Conservation (phyloP, 2,797 vertebrate genomes). For the Sarcoramphus papa region DNA sequence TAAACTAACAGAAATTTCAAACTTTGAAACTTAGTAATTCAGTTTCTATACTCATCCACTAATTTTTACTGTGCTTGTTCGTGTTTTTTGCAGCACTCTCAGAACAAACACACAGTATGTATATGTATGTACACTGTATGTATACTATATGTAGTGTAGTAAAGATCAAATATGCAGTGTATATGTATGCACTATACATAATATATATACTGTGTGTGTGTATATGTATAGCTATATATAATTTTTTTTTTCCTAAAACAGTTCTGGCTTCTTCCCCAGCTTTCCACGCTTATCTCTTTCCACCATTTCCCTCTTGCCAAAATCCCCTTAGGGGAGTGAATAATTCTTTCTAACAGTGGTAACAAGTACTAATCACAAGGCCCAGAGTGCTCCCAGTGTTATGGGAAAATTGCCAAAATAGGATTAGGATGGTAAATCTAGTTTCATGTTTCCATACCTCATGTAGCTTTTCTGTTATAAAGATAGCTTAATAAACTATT, state of each 20-base stretch:
- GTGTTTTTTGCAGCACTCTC: background rate
- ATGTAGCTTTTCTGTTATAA: slow-evolving; percentile 1
- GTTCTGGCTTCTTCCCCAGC: background rate
- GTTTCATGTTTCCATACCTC: background rate
- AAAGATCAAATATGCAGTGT: background rate
- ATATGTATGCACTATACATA: background rate
- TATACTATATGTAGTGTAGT: background rate
- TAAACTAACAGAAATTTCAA: background rate
- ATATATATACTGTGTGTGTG: background rate
- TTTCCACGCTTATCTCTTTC: background rate
- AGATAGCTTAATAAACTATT: slow-evolving; percentile 1
- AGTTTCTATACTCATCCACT: background rate
- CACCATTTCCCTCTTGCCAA: background rate
- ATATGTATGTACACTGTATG: background rate
- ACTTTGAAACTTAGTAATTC: background rate
- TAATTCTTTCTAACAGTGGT: background rate
- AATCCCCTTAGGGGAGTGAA: background rate
- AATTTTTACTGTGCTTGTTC: background rate
- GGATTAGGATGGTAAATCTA: background rate
- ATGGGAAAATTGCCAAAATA: slow-evolving; percentile 13
- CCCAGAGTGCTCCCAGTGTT: background rate
- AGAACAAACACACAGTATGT: background rate
- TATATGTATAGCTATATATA: background rate
- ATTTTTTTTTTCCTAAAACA: background rate
- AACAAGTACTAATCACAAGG: background rate